Evolutionary conservation across 92 coral and sea anemone genomes (phyloP), one percentile per base, ranked within the genome.

Genomic region (Actinernus sp.): DNA sequence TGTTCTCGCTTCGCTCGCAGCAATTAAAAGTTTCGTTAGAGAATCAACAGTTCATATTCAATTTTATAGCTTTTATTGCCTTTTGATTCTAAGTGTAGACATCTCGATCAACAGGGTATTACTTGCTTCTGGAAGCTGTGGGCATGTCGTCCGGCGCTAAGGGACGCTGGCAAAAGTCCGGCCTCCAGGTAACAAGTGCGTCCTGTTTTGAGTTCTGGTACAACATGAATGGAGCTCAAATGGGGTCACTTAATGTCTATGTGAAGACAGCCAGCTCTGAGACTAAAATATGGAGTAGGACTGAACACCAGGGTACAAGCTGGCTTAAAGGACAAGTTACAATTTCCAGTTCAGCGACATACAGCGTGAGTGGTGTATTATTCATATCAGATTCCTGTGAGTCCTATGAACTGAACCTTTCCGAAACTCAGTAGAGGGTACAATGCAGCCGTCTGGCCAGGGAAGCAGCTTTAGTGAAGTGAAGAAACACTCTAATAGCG

Each of bases 171-270:
- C 26, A 21, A 26, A 65, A 21, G 31, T 30, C 48, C 14, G 73
- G 73, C 32, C 50, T 49, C 49, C 57, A 65, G 21, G 60, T 60
- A 11, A 65, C 73, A 0, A 24, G 49, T 25, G 73, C 61, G 4
- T 58, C 61, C 16, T 65, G 68, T 61, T 28, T 73, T 38, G 49
- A 58, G 10, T 74, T 65, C 73, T 65, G 73, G 73, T 65, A 61
- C 24, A 41, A 55, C 73, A 36, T 65, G 72, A 48, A 74, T 38
- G 61, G 54, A 4, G 52, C 69, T 0, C 16, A 41, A 40, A 74
- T 74, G 82, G 82, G 82, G 19, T 29, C 63, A n/a, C 39, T 74
- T 0, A 61, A 55, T 10, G 82, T 74, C n/a, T 63, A 33, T 20
- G 17, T 50, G 26, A 64, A 63, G 31, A 62, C 39, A 2, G 31